Base-by-base conservation (phyloP, 1,140 invertebrate genomes). In the Drosophila truncata region DNA sequence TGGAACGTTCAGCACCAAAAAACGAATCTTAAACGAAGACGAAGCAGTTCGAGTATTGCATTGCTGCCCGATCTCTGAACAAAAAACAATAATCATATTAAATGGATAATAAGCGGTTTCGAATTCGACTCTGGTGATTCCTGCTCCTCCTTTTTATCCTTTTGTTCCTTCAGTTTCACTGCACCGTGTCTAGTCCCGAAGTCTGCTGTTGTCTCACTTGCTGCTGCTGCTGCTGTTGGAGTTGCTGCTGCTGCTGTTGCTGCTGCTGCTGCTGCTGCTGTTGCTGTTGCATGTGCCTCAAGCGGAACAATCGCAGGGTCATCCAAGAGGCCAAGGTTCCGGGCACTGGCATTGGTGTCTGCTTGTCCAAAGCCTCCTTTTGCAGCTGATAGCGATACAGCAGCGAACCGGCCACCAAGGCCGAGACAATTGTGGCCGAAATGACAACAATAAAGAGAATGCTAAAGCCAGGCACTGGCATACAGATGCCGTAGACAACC, bases 401-500 rank as follows among this genome's bases (percentile, higher is more conserved):
- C 90, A 97, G 93, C 4, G 96, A 95, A 4, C 96, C 96, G 4
- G 96, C 96, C 2, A 97, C 95, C 3, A 97, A 93, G 0, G 96
- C 96, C 1, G 96, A 96, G 3, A 97, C 95, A 2, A 97, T 96
- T 0, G 97, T 97, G 8, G 96, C 96, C 7, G 97, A 95, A 1
- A 97, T 96, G 3, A 97, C 96, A 14, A 98, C 94, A 31, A 98
- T 96, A 93, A 98, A 98, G 9, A 98, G 94, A 4, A 97, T 95
- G 75, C 97, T 97, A 88, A 98, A 98, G 20, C 97, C 96, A 0
- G 97, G 95, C 25, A 97, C 96, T 0, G 97, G 97, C 93, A 98
- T 95, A 81, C 97, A 98, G 35, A 98, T 97, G 39, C 97, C 97
- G 87, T 98, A 98, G 1, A 98, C 96, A 2, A 98, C 96, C 92